These are phyloP conservation scores for Bettongia penicillata DNA, from an alignment of 2,113 vertebrate species.

Conservation along the genomic window DNA sequence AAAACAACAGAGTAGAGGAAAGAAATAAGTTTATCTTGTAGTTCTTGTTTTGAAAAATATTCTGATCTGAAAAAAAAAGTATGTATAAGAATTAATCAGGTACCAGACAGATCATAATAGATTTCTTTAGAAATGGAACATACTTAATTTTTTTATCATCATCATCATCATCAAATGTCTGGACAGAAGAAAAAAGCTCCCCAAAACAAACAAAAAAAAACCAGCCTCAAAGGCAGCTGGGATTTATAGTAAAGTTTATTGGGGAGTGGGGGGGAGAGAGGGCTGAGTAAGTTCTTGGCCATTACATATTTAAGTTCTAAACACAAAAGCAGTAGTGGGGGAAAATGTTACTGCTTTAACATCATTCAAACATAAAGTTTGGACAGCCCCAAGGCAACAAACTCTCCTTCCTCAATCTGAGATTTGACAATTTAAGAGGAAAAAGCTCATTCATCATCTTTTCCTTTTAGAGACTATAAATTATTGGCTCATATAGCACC, in stretches of 20 bases:
- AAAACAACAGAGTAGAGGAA: not conserved
- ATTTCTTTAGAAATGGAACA: not conserved
- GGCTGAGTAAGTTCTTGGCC: slow-evolving; percentile 22
- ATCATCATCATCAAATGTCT: not conserved
- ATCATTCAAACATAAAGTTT: slow-evolving; percentile 72
- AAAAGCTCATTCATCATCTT: slow-evolving; percentile 77
- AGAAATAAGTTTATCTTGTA: not conserved
- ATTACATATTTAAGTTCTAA: slow-evolving; percentile 50
- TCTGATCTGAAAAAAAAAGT: not conserved
- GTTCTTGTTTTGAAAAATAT: not conserved
- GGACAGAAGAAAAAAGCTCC: not conserved
- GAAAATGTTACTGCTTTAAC: slow-evolving; percentile 58
- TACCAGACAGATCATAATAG: not conserved
- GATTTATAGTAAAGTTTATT: slow-evolving; percentile 48
- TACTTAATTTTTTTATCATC: not conserved
- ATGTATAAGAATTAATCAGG: not conserved
- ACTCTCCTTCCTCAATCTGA: slow-evolving; percentile 63
- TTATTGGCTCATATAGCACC: slow-evolving; percentile 79
- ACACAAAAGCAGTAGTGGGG: slow-evolving; percentile 51
- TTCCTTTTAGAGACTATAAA: slow-evolving; percentile 73
- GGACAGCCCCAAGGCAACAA: slow-evolving; percentile 65
- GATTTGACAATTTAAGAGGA: slow-evolving; percentile 75
- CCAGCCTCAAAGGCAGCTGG: not conserved
- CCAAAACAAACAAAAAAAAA: not conserved
- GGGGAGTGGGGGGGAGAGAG: not conserved